Evolutionary conservation across 1,140 invertebrate species (phyloP).

Genomic region (Cardiocondyla obscurior): DNA sequence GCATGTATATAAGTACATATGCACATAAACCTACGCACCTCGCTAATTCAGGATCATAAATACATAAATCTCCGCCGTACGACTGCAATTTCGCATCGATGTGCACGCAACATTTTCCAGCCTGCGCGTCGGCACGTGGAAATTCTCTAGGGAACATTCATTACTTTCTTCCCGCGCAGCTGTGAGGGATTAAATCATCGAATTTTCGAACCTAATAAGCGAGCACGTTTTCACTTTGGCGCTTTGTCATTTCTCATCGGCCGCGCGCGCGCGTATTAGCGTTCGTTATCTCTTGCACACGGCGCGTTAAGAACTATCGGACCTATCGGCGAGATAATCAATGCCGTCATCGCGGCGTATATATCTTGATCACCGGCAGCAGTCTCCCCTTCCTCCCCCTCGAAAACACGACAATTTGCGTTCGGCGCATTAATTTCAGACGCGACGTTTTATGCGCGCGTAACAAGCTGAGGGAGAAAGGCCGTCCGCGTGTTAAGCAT

Average conservation of each 20-base stretch:
- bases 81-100: conserved; percentile 11
- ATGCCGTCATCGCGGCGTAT: neutral
- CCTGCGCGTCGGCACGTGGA: neutral
- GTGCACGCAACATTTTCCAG: neutral
- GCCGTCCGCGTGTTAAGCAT: conserved; percentile 27
- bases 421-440: conserved; percentile 28
- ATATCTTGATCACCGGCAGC: neutral
- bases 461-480: neutral
- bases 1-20: neutral
- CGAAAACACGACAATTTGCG: conserved; percentile 20
- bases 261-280: neutral
- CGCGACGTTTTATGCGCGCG: conserved; percentile 4
- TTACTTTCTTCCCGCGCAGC: neutral
- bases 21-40: conserved; percentile 1
- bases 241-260: neutral
- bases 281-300: neutral
- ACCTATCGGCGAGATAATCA: neutral
- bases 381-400: too few relatives aligned
- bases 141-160: neutral
- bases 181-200: conserved; percentile 11
- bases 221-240: neutral
- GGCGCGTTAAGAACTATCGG: neutral
- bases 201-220: neutral
- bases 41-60: conserved; percentile 21
- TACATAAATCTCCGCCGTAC: conserved; percentile 6